Evolutionary conservation across 2,888 invertebrate species (phyloP).

Genomic region (Troides aeacus): DNA sequence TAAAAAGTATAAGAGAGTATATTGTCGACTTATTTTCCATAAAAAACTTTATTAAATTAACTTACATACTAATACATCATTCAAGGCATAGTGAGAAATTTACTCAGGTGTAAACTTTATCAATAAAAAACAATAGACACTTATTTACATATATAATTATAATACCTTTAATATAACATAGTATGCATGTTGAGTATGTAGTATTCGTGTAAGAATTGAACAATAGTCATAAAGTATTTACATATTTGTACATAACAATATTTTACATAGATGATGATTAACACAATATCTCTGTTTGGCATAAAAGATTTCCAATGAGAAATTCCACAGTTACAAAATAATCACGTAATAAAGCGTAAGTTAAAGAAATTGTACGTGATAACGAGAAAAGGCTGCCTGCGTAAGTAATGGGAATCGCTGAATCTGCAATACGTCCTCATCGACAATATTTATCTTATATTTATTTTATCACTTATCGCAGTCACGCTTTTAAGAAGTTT

Average conservation of each 20-base stretch:
- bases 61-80: too few relatives aligned
- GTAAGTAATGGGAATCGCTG: slow-evolving; percentile 28
- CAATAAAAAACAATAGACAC: too few relatives aligned
- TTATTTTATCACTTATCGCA: slow-evolving; percentile 26
- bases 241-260: neutral
- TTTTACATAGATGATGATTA: neutral
- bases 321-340: slow-evolving; percentile 5
- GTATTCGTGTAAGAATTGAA: too few relatives aligned
- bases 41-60: too few relatives aligned
- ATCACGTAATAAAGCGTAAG: slow-evolving; percentile 30
- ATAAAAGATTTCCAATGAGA: neutral
- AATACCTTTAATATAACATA: too few relatives aligned
- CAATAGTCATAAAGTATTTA: neutral
- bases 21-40: too few relatives aligned
- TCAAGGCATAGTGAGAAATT: too few relatives aligned
- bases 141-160: too few relatives aligned
- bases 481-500: slow-evolving; percentile 29
- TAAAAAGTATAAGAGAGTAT: too few relatives aligned
- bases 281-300: neutral
- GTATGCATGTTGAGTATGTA: too few relatives aligned
- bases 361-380: slow-evolving; percentile 33
- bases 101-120: too few relatives aligned
- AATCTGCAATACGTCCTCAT: slow-evolving; percentile 17
- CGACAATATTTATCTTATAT: slow-evolving; percentile 25
- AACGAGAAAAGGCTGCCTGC: slow-evolving; percentile 19